Evolutionary conservation across 2,797 vertebrate genomes (phyloP), one percentile per base, ranked within the genome.

Genomic region (Orientallactaga sibirica): DNA sequence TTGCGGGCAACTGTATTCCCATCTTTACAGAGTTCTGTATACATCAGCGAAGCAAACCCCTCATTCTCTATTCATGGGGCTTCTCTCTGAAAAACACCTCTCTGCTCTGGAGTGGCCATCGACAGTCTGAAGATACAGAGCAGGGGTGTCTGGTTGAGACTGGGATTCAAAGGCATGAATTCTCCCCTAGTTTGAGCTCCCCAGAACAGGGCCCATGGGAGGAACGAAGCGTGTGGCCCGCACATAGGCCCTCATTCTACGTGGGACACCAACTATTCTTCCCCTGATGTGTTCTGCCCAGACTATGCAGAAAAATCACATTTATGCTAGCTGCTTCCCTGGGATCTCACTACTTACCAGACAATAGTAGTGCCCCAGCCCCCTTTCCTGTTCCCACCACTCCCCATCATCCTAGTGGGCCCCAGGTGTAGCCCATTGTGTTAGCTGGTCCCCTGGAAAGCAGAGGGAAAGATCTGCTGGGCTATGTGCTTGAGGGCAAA

Each of bases 401-500:
- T n/a, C 20, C 43, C 61, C 43, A 79, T 82, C 41, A 71, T 79
- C 37, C 77, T 20, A 3, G 29, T 12, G 73, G 15, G 10, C 24
- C 11, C 15, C 55, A 58, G 71, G n/a, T 5, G 27, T 55, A 78
- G 52, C 41, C 64, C 80, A 94, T 52, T 20, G 66, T 90, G 70
- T 88, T 88, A 66, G 85, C 2, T 80, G 88, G 67, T 7, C 16
- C 58, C 92, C 67, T 74, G 79, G 61, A n/a, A 85, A 75, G 29
- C 74, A 58, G 61, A 70, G 4, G 14, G 33, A 73, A 24, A 58
- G 37, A 79, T 37, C 61, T 79, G 14, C 62, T 71, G 27, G 41
- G 62, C 61, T 90, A 5, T 20, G 3, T 52, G 29, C 70, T 83
- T 81, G 19, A 0, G 5, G 52, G 73, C 70, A 88, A 95, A 93